Conservation (phyloP, 2,888 invertebrate species). For the Scelioninae gen. 2 region DNA sequence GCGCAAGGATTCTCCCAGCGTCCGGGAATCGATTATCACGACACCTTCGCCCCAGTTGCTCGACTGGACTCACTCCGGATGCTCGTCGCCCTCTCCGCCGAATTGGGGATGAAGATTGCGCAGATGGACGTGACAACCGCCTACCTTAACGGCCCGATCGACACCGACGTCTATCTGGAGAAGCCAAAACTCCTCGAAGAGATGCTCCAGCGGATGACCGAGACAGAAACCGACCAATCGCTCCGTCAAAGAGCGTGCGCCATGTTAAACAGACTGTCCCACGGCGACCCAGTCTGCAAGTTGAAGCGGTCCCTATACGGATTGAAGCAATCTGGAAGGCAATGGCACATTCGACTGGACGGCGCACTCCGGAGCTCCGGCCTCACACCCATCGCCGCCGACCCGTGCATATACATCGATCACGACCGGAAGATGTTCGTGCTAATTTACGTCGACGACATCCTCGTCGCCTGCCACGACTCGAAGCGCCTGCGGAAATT, state of each 20-base stretch:
- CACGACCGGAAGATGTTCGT: slow-evolving; percentile 13
- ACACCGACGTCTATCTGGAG: slow-evolving; percentile 2
- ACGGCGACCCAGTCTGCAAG: slow-evolving; percentile 10
- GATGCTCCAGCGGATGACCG: slow-evolving; percentile 3
- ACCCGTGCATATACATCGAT: slow-evolving; percentile 39
- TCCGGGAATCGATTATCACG: slow-evolving; percentile 55
- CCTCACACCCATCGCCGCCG: background rate
- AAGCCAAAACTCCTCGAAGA: slow-evolving; percentile 1
- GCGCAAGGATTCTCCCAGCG: slow-evolving; percentile 37
- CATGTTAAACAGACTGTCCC: background rate
- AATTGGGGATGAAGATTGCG: slow-evolving; percentile 47
- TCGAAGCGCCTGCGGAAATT: background rate
- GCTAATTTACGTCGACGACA: slow-evolving; percentile 49
- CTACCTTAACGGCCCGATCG: slow-evolving; percentile 19
- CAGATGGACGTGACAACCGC: slow-evolving; percentile 48
- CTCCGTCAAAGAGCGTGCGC: background rate
- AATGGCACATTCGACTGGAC: slow-evolving; percentile 14
- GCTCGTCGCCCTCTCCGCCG: slow-evolving; percentile 54
- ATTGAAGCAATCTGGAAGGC: slow-evolving; percentile 21
- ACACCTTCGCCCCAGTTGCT: slow-evolving; percentile 36
- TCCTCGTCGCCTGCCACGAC: slow-evolving; percentile 30
- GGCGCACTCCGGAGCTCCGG: background rate
- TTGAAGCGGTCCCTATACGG: slow-evolving; percentile 15
- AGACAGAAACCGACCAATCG: background rate
- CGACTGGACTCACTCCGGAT: slow-evolving; percentile 41